Base-by-base conservation (phyloP, 2,113 vertebrate genomes). In the Stercorarius parasiticus region DNA sequence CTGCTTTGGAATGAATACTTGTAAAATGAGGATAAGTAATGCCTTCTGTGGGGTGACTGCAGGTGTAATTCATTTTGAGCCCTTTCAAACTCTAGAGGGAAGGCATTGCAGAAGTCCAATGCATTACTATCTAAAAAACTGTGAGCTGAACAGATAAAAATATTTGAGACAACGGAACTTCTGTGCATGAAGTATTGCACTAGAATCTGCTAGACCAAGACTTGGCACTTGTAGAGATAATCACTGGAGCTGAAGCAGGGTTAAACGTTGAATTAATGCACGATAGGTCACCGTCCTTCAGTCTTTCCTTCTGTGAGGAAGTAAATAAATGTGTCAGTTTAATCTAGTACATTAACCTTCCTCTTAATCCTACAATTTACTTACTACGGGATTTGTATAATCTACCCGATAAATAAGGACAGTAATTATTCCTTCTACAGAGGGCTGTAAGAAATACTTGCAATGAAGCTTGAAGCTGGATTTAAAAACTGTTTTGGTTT, bases 301-400 rank as follows among this genome's bases (percentile, higher is more conserved):
- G 32, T 77, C 67, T 93, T 93, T 88, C 67, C 76, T 93, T 78
- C 82, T 91, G 6, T 2, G 50, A 86, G 59, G 95, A 97, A 95
- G 93, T 93, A 96, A 96, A 97, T 95, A 96, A 93, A 96, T 91
- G 87, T 95, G 93, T 86, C 89, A 78, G 84, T 69, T 95, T 96
- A 96, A 96, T 93, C 91, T 96, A 88, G 74, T 84, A 91, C 87
- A 86, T 95, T 96, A 96, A 95, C 94, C 80, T 95, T 78, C 55
- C 76, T 86, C 91, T 95, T 97, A 96, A 96, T 97, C 91, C 93
- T 90, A 93, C 93, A 95, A 96, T 97, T 97, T 96, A 96, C 95
- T 97, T 97, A 94, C 87, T 64, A 86, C 64, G 59, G 89, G 89
- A 97, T 97, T 96, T 97, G 82, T 96, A 93, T 96, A 97, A 96